Evolutionary conservation across 1,140 invertebrate genomes (phyloP).

Genomic region (Nomia melanderi): DNA sequence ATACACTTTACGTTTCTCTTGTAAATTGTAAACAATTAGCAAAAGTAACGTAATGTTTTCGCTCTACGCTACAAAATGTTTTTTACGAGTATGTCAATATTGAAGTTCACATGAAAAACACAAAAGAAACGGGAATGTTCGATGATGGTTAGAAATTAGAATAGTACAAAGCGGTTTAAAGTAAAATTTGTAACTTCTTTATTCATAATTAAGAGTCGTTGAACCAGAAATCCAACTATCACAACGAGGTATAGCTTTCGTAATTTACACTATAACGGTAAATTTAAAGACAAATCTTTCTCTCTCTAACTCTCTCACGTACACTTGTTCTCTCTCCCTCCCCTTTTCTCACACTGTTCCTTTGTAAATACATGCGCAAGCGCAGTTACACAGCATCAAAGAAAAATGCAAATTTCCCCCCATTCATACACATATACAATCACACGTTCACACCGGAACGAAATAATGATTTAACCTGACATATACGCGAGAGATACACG

Average conservation of each 20-base stretch:
- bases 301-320: slow-evolving; percentile 6
- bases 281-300: slow-evolving; percentile 67
- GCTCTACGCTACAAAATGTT: too few relatives aligned
- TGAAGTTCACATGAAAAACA: too few relatives aligned
- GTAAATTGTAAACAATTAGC: background rate
- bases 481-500: slow-evolving; percentile 29
- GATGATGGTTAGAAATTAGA: background rate
- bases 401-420: slow-evolving; percentile 31
- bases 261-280: slow-evolving; percentile 66
- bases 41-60: background rate
- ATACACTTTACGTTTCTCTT: background rate
- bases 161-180: background rate
- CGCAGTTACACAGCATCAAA: slow-evolving; percentile 7
- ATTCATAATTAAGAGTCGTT: slow-evolving; percentile 77
- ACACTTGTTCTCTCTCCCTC: slow-evolving; percentile 26
- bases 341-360: slow-evolving; percentile 11
- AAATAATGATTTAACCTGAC: slow-evolving; percentile 43
- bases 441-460: slow-evolving; percentile 39
- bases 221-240: slow-evolving; percentile 72
- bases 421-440: slow-evolving; percentile 48
- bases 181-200: slow-evolving; percentile 72
- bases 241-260: slow-evolving; percentile 79
- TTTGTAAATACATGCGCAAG: slow-evolving; percentile 27
- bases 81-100: too few relatives aligned
- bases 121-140: slow-evolving; percentile 24